These are phyloP conservation scores for Nebria ingens DNA, from an alignment of 1,140 invertebrate genomes.

Conservation along the genomic window DNA sequence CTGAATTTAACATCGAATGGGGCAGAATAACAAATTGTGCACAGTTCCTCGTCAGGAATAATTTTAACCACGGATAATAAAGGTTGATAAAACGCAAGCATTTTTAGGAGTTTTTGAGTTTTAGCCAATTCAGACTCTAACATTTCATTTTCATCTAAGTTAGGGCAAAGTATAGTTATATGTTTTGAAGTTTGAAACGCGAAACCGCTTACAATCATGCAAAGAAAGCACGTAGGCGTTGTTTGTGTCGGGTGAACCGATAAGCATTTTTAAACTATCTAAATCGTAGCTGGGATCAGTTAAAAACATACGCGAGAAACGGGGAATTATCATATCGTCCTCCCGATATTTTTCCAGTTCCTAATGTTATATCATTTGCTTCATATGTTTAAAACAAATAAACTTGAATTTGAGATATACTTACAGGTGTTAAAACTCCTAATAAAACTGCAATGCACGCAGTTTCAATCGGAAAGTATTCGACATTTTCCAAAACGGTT, in stretches of 20 bases:
- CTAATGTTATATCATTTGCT: no score
- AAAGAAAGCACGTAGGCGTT: neutral
- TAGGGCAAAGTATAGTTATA: neutral
- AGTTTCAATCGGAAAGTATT: neutral
- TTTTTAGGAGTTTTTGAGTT: neutral
- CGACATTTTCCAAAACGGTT: neutral
- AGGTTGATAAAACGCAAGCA: neutral
- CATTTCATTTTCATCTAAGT: neutral
- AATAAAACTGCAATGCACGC: neutral
- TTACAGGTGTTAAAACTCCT: neutral
- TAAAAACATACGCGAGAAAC: neutral
- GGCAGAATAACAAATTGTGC: neutral
- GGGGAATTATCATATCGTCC: neutral
- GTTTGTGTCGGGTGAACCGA: neutral
- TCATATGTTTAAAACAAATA: no score
- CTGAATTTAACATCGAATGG: constrained; percentile 5
- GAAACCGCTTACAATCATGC: neutral
- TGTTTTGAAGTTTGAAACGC: neutral
- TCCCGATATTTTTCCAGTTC: neutral
- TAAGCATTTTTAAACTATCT: neutral
- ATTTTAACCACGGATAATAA: neutral
- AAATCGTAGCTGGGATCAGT: neutral
- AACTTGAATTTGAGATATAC: neutral
- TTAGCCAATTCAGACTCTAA: neutral
- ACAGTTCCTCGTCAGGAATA: neutral